Conservation (phyloP, 2,888 invertebrate species). For the Hermodice carunculata region DNA sequence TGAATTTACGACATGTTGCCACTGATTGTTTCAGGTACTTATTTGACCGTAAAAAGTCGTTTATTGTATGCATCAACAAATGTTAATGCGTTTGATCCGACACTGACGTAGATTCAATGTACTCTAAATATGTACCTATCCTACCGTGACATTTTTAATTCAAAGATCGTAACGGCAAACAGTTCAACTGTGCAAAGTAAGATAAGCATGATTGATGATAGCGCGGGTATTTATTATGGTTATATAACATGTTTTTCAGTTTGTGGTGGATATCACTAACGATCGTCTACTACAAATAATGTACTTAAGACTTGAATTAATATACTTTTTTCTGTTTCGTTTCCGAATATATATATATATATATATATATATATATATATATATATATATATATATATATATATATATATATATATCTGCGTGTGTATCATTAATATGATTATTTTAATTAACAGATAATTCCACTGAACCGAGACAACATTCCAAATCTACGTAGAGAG, state of each 20-base stretch:
- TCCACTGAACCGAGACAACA: slow-evolving; percentile 51
- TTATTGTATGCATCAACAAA: too few relatives aligned
- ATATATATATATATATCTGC: too few relatives aligned
- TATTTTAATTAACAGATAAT: slow-evolving; percentile 48
- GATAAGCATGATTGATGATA: background rate
- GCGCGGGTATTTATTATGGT: background rate
- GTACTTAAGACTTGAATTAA: background rate
- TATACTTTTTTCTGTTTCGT: background rate
- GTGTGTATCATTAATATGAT: background rate
- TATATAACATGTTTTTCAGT: background rate
- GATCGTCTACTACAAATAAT: background rate
- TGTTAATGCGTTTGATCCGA: too few relatives aligned
- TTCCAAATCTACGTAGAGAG: slow-evolving; percentile 48
- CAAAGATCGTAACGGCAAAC: too few relatives aligned
- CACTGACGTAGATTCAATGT: too few relatives aligned
- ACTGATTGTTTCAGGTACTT: too few relatives aligned
- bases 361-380: too few relatives aligned
- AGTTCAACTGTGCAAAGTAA: background rate
- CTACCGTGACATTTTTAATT: too few relatives aligned
- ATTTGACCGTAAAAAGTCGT: too few relatives aligned
- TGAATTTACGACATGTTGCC: too few relatives aligned
- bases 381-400: too few relatives aligned
- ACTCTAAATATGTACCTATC: too few relatives aligned
- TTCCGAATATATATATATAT: background rate
- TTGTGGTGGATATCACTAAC: background rate